Evolutionary conservation across 2,113 vertebrate species (phyloP).

Genomic region (Gallinago undulata): DNA sequence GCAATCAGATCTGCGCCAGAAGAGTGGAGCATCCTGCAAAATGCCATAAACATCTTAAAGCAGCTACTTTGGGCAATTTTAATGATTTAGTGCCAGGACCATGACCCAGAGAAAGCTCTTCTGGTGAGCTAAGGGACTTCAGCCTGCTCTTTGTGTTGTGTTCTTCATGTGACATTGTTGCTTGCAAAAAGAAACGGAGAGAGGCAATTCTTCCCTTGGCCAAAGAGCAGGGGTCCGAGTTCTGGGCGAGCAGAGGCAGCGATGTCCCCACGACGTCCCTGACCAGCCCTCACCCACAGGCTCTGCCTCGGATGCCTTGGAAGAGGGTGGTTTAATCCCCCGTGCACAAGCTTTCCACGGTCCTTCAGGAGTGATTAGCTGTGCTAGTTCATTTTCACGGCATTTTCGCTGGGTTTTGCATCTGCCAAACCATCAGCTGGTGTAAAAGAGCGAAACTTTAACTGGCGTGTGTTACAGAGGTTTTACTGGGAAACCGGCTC

Average conservation of each 20-base stretch:
- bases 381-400: neutral
- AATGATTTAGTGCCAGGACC: neutral
- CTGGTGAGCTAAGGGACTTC: neutral
- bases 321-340: neutral
- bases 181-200: neutral
- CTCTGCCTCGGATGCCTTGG: neutral
- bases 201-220: neutral
- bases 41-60: neutral
- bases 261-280: fast-evolving
- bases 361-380: neutral
- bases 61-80: neutral
- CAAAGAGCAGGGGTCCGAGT: neutral
- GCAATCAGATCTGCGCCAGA: neutral
- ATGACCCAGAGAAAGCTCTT: neutral
- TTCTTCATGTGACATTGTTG: neutral
- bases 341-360: neutral
- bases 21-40: neutral
- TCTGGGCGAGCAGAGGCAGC: neutral
- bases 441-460: neutral
- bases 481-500: neutral
- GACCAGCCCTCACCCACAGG: fast-evolving
- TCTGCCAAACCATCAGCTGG: neutral
- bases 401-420: neutral
- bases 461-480: neutral
- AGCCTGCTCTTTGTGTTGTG: neutral